phyloP scores from a whole-genome alignment of 2,113 vertebrate genomes.

The Grallaria varia region DNA sequence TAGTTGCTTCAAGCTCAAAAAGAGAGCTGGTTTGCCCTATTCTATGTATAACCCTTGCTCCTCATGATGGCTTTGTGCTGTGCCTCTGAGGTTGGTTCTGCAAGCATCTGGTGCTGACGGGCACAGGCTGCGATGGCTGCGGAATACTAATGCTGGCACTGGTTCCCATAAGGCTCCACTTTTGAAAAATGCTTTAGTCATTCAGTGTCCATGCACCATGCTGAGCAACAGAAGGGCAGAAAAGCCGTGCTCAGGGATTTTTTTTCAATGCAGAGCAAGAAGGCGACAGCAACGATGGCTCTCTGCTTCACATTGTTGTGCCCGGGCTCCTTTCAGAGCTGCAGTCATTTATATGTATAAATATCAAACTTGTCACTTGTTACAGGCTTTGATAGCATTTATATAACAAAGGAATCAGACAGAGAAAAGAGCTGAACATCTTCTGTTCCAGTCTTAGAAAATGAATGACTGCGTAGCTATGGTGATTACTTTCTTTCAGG shows the following conservation, averaged over 20 bases:
- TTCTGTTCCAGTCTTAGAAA: background rate
- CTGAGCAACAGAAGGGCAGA: background rate
- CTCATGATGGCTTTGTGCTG: background rate
- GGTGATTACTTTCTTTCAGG: background rate
- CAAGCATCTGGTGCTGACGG: background rate
- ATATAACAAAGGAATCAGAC: background rate
- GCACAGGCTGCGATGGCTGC: background rate
- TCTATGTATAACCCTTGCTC: background rate
- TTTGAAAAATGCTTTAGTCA: background rate
- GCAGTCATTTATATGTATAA: conserved; percentile 20
- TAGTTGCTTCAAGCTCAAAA: background rate
- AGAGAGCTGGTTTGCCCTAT: background rate
- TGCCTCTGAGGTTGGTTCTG: conserved; percentile 8
- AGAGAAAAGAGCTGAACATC: background rate
- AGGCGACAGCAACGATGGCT: background rate
- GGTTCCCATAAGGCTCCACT: background rate
- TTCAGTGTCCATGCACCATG: background rate
- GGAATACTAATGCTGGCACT: conserved; percentile 18
- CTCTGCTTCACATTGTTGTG: conserved; percentile 3
- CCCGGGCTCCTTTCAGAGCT: conserved; percentile 31
- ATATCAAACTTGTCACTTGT: conserved; percentile 47
- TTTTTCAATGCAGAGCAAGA: background rate
- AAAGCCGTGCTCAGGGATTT: background rate
- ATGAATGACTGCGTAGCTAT: background rate
- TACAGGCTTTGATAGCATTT: conserved; percentile 45